A percentile compares a stretch with the other conserved stretches of the same genome.
Evolutionary conservation across 2,797 vertebrate genomes (phyloP).

Genomic region (Scarus forsteni): DNA sequence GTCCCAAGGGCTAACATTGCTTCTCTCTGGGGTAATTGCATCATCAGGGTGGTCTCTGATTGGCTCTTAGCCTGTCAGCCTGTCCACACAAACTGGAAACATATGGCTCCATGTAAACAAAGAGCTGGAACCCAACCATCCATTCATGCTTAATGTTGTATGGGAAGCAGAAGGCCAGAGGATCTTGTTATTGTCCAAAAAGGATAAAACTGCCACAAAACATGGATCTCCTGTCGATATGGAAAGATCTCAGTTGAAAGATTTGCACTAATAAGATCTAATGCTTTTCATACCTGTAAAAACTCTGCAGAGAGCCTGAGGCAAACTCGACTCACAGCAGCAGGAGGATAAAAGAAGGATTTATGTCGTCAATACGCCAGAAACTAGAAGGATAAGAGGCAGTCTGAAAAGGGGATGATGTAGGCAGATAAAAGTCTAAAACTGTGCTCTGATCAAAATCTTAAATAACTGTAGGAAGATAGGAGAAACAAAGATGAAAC

Average conservation of each 20-base stretch:
- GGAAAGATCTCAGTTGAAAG: background rate
- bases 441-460: constrained; percentile 6
- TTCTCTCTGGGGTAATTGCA: constrained; percentile 62
- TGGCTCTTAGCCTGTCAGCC: constrained; percentile 39
- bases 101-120: constrained; percentile 62
- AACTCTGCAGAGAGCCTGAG: constrained; percentile 5
- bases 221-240: background rate
- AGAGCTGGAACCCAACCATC: constrained; percentile 23
- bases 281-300: background rate
- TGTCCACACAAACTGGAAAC: constrained; percentile 60
- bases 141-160: constrained; percentile 72
- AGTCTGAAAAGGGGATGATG: background rate
- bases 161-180: constrained; percentile 78
- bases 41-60: constrained; percentile 65
- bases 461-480: background rate
- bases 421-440: constrained; percentile 3
- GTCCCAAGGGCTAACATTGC: constrained; percentile 42
- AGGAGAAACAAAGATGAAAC: background rate
- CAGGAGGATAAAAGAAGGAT: constrained; percentile 30
- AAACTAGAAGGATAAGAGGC: constrained; percentile 8
- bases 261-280: background rate
- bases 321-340: constrained; percentile 17
- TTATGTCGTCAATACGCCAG: constrained; percentile 28
- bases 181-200: constrained; percentile 84
- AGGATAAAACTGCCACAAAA: constrained; percentile 75